Evolutionary conservation across 2,113 vertebrate species (phyloP).

Genomic region (Willisornis vidua): DNA sequence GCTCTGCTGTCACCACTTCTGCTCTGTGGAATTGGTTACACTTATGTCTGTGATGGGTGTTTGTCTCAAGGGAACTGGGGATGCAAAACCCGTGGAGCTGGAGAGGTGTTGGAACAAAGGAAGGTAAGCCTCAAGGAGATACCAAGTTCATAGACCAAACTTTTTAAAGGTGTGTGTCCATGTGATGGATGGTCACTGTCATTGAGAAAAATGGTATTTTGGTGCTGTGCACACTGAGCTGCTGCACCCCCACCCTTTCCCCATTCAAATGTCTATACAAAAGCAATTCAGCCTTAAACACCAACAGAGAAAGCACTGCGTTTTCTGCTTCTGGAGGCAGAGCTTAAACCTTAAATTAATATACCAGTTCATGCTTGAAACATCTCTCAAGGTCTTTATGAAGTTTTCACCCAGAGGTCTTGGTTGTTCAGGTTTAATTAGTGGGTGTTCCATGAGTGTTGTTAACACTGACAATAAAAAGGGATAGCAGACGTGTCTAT

Average conservation of each 20-base stretch:
- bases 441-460: not conserved
- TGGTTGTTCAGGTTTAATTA: not conserved
- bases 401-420: not conserved
- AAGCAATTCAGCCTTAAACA: not conserved
- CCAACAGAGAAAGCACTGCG: not conserved
- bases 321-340: not conserved
- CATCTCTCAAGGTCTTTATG: not conserved
- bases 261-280: not conserved
- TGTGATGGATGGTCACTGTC: not conserved
- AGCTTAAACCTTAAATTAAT: not conserved
- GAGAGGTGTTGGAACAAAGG: not conserved
- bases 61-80: not conserved
- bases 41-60: not conserved
- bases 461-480: not conserved
- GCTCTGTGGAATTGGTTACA: not conserved
- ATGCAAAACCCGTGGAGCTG: not conserved
- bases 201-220: not conserved
- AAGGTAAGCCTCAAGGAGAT: not conserved
- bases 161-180: not conserved
- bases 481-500: not conserved
- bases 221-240: not conserved
- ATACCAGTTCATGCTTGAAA: not conserved
- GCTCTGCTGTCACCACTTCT: not conserved
- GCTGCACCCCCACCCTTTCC: not conserved
- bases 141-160: not conserved